Evolutionary conservation across 2,888 invertebrate species (phyloP).

Genomic region (Caenorhabditis virilis): DNA sequence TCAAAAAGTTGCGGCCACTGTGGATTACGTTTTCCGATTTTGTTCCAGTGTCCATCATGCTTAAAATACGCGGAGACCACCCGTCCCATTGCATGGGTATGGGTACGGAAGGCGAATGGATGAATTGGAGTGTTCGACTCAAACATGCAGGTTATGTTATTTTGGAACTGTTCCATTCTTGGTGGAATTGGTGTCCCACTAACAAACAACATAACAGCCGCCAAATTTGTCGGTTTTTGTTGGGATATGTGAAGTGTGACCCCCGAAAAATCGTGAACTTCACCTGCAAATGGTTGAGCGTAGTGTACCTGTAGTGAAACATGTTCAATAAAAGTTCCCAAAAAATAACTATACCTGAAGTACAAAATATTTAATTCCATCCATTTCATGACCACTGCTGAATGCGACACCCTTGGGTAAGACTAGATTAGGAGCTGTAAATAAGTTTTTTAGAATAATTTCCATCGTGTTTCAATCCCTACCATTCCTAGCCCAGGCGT

Average conservation of each 20-base stretch:
- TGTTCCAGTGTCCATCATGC: constrained; percentile 66
- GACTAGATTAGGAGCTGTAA: constrained; percentile 71
- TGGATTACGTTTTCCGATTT: constrained; percentile 74
- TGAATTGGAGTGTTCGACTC: constrained; percentile 45
- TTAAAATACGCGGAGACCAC: constrained; percentile 71
- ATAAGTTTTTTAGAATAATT: no score
- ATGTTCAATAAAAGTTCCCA: no score
- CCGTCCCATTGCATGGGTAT: constrained; percentile 72
- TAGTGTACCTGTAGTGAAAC: constrained; percentile 72
- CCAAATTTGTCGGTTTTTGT: constrained; percentile 58
- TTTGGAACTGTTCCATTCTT: constrained; percentile 24
- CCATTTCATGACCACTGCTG: constrained; percentile 72
- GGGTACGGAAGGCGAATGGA: constrained; percentile 70
- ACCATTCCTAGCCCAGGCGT: constrained; percentile 75
- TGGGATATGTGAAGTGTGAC: constrained; percentile 68
- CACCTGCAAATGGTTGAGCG: constrained; percentile 67
- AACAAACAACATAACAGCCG: constrained; percentile 70
- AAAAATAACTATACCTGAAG: no score
- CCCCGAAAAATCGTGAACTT: constrained; percentile 70
- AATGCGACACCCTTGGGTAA: constrained; percentile 74
- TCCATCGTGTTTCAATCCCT: background rate
- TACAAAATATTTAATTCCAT: constrained; percentile 72
- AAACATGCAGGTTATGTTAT: constrained; percentile 72
- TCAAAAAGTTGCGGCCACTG: constrained; percentile 76
- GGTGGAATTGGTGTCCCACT: constrained; percentile 69